Evolutionary conservation across 2,797 vertebrate genomes (phyloP).

Genomic region (Scomberomorus guttatus): DNA sequence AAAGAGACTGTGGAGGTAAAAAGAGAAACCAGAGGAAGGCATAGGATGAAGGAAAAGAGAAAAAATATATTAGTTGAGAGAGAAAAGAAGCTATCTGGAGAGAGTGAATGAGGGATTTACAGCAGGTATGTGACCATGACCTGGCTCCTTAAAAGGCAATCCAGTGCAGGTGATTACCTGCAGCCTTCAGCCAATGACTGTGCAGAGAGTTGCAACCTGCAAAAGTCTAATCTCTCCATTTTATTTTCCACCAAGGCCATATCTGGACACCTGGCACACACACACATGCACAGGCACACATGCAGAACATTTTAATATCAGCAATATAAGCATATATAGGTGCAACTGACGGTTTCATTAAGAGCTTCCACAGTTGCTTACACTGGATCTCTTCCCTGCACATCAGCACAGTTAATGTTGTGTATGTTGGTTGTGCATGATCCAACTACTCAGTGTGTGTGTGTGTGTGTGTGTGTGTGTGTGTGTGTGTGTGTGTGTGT

Average conservation of each 20-base stretch:
- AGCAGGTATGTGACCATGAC: slow-evolving; percentile 37
- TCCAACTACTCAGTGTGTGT: slow-evolving; percentile 10
- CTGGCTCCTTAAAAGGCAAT: slow-evolving; percentile 78
- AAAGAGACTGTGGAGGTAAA: background rate
- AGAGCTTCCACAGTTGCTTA: slow-evolving; percentile 39
- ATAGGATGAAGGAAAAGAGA: background rate
- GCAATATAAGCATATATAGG: background rate
- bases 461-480: slow-evolving; percentile 4
- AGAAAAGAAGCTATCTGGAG: background rate
- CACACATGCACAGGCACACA: background rate
- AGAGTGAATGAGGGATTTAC: slow-evolving; percentile 30
- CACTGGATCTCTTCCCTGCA: slow-evolving; percentile 41
- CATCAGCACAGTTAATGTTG: slow-evolving; percentile 24
- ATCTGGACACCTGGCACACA: slow-evolving; percentile 4
- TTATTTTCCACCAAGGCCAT: slow-evolving; percentile 12
- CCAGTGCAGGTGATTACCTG: slow-evolving; percentile 65
- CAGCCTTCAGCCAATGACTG: slow-evolving; percentile 56
- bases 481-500: slow-evolving; percentile 3
- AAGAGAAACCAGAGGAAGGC: background rate
- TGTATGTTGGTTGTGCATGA: slow-evolving; percentile 14
- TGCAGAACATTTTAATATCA: slow-evolving; percentile 28
- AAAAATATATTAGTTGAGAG: background rate
- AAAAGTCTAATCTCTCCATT: slow-evolving; percentile 18
- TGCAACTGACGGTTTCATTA: slow-evolving; percentile 20
- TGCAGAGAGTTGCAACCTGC: slow-evolving; percentile 34